Evolutionary conservation across 2,888 invertebrate species (phyloP), one percentile per base, ranked within the genome.

Genomic region (Pasiphila rectangulata): DNA sequence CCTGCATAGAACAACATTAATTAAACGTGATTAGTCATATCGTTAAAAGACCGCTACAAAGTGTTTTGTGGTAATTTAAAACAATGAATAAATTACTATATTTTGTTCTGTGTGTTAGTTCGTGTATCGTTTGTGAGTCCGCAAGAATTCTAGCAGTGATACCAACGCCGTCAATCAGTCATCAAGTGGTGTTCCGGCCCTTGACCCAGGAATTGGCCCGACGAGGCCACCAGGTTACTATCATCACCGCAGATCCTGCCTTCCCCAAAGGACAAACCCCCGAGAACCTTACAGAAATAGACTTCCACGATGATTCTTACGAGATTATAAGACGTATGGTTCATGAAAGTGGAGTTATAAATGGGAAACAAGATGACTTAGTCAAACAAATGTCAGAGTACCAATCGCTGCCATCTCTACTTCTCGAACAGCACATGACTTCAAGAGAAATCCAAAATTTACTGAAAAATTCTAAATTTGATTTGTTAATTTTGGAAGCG

Each of bases 151-250:
- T 70, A 3, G 63, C 46, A 7, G 57, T 86, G 0, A 67, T 80
- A 32, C 75, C 88, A 0, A 59, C 64, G 1, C 77, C 88, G 0
- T 82, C 85, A 0, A 72, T 84, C 23, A 90, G 89, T 41, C 90
- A 90, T 50, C 88, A 89, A 63, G 63, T 83, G 0, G 75, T 82
- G 0, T 87, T 75, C 45, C 67, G 79, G n/a, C 66, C 75, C 1
- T 45, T 90, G 2, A 73, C 73, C 5, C 65, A 72, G 1, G 83
- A 82, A 30, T 58, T 90, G n/a, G 72, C 72, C 0, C 72, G 59
- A 32, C 67, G 81, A n/a, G 90, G 89, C 0, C 90, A 90, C 45
- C 71, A 90, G 36, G 58, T 90, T 0, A 69, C 78, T 0, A 66
- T 86, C 0, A 56, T 88, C 0, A 87, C 90, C 1, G 42, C 89